Evolutionary conservation across 2,113 vertebrate genomes (phyloP).

Genomic region (Gambusia holbrooki): DNA sequence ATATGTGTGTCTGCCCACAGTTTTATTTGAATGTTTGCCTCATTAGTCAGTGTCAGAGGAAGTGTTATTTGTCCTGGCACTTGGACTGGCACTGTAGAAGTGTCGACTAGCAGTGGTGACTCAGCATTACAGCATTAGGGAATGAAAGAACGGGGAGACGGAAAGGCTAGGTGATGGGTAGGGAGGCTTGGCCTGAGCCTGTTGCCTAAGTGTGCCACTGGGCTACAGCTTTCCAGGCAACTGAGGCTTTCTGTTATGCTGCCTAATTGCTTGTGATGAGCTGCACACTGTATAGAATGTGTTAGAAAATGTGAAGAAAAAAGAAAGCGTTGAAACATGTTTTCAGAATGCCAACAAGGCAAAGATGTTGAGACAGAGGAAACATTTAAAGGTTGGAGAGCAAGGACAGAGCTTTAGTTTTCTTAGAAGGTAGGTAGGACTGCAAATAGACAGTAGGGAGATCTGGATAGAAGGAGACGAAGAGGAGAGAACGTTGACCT

Average conservation of each 20-base stretch:
- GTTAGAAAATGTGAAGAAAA: slow-evolving; percentile 5
- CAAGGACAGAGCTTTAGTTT: slow-evolving; percentile 51
- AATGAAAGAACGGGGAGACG: slow-evolving; percentile 44
- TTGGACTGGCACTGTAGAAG: slow-evolving; percentile 70
- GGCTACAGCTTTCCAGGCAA: slow-evolving; percentile 39
- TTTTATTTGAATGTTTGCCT: slow-evolving; percentile 58
- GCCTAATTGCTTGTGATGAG: slow-evolving; percentile 24
- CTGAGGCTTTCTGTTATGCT: slow-evolving; percentile 29
- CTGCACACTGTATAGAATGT: not conserved
- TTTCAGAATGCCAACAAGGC: slow-evolving; percentile 17
- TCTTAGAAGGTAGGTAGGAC: slow-evolving; percentile 32
- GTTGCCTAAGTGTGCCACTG: slow-evolving; percentile 59
- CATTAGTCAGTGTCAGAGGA: slow-evolving; percentile 67
- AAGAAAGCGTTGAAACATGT: not conserved
- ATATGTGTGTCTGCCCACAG: slow-evolving; percentile 15
- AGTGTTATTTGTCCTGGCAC: slow-evolving; percentile 76
- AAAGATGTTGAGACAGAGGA: slow-evolving; percentile 29
- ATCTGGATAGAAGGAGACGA: slow-evolving; percentile 30
- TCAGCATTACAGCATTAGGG: slow-evolving; percentile 75
- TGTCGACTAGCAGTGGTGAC: slow-evolving; percentile 80
- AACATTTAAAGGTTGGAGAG: slow-evolving; percentile 27
- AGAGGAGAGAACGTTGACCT: slow-evolving; percentile 75
- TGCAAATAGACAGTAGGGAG: slow-evolving; percentile 42
- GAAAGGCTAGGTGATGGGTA: slow-evolving; percentile 27
- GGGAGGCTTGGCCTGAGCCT: slow-evolving; percentile 49